phyloP scores from a whole-genome alignment of 2,797 vertebrate genomes.

The Ispidina picta region DNA sequence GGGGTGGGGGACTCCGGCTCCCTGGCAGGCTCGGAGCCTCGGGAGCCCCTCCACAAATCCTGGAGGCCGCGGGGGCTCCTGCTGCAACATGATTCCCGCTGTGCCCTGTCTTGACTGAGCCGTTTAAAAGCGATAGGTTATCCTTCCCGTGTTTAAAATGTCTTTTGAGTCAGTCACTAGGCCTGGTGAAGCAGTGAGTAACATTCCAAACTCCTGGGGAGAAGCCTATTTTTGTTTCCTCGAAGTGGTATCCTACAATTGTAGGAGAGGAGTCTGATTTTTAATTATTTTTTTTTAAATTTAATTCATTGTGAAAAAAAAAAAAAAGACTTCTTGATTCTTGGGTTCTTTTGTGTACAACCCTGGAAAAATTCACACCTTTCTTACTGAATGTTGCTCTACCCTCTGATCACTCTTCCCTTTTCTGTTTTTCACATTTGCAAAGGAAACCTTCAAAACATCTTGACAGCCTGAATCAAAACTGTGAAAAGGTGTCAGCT shows the following conservation, averaged over 20 bases:
- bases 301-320: background rate
- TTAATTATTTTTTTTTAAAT: background rate
- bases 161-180: background rate
- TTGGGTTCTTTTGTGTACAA: background rate
- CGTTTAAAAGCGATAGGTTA: background rate
- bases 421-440: background rate
- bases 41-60: background rate
- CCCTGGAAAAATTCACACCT: background rate
- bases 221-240: background rate
- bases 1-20: background rate
- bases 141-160: background rate
- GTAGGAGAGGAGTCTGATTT: background rate
- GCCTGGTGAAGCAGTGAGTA: background rate
- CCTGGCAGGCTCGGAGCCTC: accelerated
- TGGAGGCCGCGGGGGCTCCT: background rate
- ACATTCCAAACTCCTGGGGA: background rate
- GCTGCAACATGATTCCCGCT: background rate
- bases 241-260: background rate
- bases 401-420: background rate
- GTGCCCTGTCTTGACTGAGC: background rate
- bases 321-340: background rate
- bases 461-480: constrained; percentile 37
- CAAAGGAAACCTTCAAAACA: background rate
- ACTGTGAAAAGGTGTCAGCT: constrained; percentile 61
- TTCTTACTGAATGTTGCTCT: background rate